Evolutionary conservation across 2,888 invertebrate species (phyloP).

Genomic region (Drosophila anomelani): DNA sequence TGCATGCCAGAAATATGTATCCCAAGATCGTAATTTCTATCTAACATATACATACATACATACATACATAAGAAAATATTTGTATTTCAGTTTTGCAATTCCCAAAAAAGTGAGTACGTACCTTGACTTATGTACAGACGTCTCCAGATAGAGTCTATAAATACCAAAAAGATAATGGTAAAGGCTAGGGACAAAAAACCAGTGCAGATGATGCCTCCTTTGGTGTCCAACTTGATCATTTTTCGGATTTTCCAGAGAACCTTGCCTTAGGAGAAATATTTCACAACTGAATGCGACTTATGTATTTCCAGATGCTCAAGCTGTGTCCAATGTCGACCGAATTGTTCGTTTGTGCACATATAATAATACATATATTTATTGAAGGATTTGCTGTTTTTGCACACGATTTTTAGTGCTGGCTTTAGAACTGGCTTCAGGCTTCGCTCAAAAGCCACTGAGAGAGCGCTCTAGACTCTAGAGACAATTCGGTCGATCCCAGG

Average conservation of each 20-base stretch:
- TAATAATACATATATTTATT: constrained; percentile 38
- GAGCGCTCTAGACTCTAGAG: too few species aligned
- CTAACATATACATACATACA: not conserved
- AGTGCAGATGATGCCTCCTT: constrained; percentile 25
- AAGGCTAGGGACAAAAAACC: constrained; percentile 27
- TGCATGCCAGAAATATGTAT: constrained; percentile 25
- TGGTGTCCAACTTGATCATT: constrained; percentile 35
- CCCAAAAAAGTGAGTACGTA: not conserved
- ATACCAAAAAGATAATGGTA: constrained; percentile 6
- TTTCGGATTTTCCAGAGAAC: not conserved
- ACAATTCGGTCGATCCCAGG: not conserved
- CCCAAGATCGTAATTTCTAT: constrained; percentile 13
- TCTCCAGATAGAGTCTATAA: constrained; percentile 25
- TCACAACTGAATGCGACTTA: constrained; percentile 15
- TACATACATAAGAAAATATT: too few species aligned
- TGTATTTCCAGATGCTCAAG: constrained; percentile 2
- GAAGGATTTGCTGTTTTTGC: constrained; percentile 35
- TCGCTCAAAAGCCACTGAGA: too few species aligned
- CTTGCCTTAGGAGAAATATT: not conserved
- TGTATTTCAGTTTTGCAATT: not conserved
- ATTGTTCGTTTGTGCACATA: not conserved
- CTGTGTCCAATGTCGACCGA: not conserved
- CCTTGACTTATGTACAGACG: not conserved
- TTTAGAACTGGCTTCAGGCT: too few species aligned
- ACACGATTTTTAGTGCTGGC: too few species aligned